Percentiles rank a stretch among this genome's conserved stretches.
These are phyloP conservation scores for Rhinichthys klamathensis DNA, from an alignment of 2,113 vertebrate genomes.

Conservation along the genomic window DNA sequence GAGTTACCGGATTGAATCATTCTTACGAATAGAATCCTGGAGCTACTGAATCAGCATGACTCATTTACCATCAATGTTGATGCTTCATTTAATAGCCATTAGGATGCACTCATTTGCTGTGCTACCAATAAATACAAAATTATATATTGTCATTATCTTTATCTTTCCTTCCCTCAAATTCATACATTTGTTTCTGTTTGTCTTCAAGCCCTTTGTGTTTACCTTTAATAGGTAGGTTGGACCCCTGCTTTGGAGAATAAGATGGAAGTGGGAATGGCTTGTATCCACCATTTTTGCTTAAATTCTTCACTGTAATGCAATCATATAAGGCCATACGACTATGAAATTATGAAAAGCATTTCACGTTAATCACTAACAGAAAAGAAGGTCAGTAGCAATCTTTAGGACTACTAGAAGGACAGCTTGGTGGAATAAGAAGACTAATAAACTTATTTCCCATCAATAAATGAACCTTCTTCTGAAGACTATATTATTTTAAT, in stretches of 20 bases:
- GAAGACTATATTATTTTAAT: conserved; percentile 62
- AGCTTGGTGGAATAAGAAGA: conserved; percentile 21
- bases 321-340: background rate
- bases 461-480: conserved; percentile 54
- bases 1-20: background rate
- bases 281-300: background rate
- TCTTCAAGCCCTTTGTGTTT: background rate
- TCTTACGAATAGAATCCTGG: background rate
- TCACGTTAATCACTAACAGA: background rate
- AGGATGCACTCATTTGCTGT: background rate
- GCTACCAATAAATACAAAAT: background rate
- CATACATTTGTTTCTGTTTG: background rate
- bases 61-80: background rate
- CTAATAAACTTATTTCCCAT: conserved; percentile 44
- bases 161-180: background rate
- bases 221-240: background rate
- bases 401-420: conserved; percentile 24
- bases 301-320: background rate
- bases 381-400: conserved; percentile 26
- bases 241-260: background rate
- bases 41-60: too few species aligned
- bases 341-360: background rate
- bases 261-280: background rate
- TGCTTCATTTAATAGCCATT: background rate
- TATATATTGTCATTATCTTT: background rate